Evolutionary conservation across 2,888 invertebrate species (phyloP).

Genomic region (Amblyjoppa proteus): DNA sequence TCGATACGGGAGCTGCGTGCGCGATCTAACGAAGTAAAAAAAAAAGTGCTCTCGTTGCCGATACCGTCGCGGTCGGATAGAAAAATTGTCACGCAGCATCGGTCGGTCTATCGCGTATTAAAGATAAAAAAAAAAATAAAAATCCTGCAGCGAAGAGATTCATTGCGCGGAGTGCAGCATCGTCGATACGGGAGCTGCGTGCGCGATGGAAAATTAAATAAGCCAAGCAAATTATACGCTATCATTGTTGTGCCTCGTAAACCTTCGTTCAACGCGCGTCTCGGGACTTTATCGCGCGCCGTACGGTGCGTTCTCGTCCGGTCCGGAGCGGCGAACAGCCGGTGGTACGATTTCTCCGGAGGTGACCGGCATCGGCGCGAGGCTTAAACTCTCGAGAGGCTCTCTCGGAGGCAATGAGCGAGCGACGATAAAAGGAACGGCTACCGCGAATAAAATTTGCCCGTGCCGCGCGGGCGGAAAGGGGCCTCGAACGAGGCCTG

Average conservation of each 20-base stretch:
- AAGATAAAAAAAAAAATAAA: constrained; percentile 1
- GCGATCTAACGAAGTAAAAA: constrained; percentile 16
- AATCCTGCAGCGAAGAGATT: background rate
- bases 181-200: constrained; percentile 16
- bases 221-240: constrained; percentile 77
- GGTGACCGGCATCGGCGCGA: background rate
- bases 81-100: background rate
- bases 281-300: constrained; percentile 51
- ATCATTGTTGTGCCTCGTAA: constrained; percentile 78
- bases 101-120: too few relatives aligned
- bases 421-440: constrained; percentile 48
- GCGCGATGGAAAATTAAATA: constrained; percentile 70
- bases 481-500: background rate
- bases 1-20: constrained; percentile 7
- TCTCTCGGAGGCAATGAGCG: constrained; percentile 23
- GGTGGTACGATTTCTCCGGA: constrained; percentile 21
- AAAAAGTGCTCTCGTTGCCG: background rate
- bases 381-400: background rate
- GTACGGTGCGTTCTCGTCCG: background rate
- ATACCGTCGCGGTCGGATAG: background rate
- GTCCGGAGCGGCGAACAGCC: background rate
- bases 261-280: constrained; percentile 68
- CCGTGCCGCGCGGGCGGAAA: background rate
- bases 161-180: constrained; percentile 14
- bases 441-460: constrained; percentile 40